Evolutionary conservation across 2,797 vertebrate species (phyloP), one percentile per base, ranked within the genome.

Genomic region (Cossypha polioptera): DNA sequence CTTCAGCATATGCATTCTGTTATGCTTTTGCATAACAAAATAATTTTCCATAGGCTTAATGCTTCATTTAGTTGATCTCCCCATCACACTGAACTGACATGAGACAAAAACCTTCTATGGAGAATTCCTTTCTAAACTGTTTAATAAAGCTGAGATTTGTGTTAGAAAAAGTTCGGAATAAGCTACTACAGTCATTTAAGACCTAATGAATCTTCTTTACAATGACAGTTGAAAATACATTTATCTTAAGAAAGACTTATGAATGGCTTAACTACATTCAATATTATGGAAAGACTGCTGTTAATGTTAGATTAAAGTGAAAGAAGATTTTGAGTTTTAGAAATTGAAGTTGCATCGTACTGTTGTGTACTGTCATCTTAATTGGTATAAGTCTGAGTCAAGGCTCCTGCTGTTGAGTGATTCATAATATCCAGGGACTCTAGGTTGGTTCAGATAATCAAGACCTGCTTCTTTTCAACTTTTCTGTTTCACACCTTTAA

Each of bases 321-420:
- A 76, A 77, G 48, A 54, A 79, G 45, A 74, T 51, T 36, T 51
- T 25, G 42, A 73, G n/a, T 83, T 92, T 86, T 45, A 69, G 51
- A 72, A 80, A 33, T 16, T 62, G n/a, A 26, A 77, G n/a, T 88
- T 76, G 35, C 38, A 35, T 74, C 2, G 1, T 62, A 22, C 13
- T 72, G 54, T 40, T 83, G 21, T 51, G 5, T 81, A 15, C 7
- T 77, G 31, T 42, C 28, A 42, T 57, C 38, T 73, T 83, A 68
- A 53, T 48, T 0, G 0, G 61, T 33, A 0, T 61, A 22, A 59
- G 20, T 58, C 35, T 43, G 67, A 73, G 47, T 38, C 54, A 71
- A 2, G 69, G 59, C 28, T 65, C 16, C 81, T 78, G 50, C 63
- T 82, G 14, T 43, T 53, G 55, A 68, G 42, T 33, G 71, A 45